A percentile compares a stretch with the other conserved stretches of the same genome.
Conservation (phyloP, 2,113 vertebrate species). For the Elaphurus davidianus region DNA sequence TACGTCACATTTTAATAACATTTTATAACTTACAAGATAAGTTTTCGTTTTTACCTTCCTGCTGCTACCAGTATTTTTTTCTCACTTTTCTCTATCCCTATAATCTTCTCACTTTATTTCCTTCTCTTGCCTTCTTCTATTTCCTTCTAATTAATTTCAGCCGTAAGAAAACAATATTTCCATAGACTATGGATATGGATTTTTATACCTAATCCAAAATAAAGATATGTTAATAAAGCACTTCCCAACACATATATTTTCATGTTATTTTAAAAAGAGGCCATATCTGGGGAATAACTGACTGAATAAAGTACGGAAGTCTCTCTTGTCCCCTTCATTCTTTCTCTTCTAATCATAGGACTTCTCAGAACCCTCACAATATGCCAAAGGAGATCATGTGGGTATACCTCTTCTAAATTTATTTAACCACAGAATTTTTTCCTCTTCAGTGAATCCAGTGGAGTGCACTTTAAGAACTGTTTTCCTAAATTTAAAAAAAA, state of each 20-base stretch:
- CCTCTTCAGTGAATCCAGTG: neutral
- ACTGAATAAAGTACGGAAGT: neutral
- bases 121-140: neutral
- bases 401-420: neutral
- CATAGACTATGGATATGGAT: neutral
- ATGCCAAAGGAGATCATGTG: neutral
- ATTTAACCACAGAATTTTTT: neutral
- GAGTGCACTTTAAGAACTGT: neutral
- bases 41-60: constrained; percentile 27
- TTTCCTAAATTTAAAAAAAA: neutral
- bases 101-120: neutral
- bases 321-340: neutral
- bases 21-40: constrained; percentile 11
- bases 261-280: neutral
- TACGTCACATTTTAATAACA: constrained; percentile 29
- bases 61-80: constrained; percentile 8
- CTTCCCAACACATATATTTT: neutral
- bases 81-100: neutral
- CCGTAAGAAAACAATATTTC: constrained; percentile 10
- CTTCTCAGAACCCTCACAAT: neutral
- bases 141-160: constrained; percentile 32
- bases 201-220: neutral
- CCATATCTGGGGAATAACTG: neutral
- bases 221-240: constrained; percentile 15
- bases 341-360: neutral